Conservation (phyloP, 1,140 invertebrate species). For the Bombus confusus region DNA sequence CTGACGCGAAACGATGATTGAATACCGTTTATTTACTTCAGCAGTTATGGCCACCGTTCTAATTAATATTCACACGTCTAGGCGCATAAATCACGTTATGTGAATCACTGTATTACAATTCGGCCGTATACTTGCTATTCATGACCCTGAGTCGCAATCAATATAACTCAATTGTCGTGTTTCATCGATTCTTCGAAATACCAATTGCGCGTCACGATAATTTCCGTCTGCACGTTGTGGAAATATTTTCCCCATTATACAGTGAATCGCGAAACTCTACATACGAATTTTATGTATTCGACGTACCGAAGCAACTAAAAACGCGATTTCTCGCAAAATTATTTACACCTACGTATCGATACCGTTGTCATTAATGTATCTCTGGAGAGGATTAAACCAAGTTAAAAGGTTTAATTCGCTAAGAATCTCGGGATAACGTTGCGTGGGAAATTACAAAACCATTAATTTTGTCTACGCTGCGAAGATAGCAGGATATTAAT, state of each 20-base stretch:
- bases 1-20: background rate
- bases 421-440: too few species aligned
- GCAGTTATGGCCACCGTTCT: background rate
- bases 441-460: too few species aligned
- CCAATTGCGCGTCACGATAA: background rate
- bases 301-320: too few species aligned
- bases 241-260: background rate
- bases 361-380: too few species aligned
- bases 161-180: slow-evolving; percentile 17
- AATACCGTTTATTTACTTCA: slow-evolving; percentile 14
- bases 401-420: too few species aligned
- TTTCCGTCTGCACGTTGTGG: background rate
- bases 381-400: too few species aligned
- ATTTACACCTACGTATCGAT: too few species aligned
- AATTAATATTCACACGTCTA: slow-evolving; percentile 42
- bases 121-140: slow-evolving; percentile 29
- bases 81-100: slow-evolving; percentile 21
- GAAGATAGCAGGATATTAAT: too few species aligned
- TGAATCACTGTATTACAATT: slow-evolving; percentile 5
- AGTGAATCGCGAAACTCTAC: too few species aligned
- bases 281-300: background rate
- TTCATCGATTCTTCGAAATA: slow-evolving; percentile 24
- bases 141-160: slow-evolving; percentile 43
- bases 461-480: too few species aligned
- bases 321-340: too few species aligned